Base-by-base conservation (phyloP, 2,113 vertebrate species). In the Bos taurus region DNA sequence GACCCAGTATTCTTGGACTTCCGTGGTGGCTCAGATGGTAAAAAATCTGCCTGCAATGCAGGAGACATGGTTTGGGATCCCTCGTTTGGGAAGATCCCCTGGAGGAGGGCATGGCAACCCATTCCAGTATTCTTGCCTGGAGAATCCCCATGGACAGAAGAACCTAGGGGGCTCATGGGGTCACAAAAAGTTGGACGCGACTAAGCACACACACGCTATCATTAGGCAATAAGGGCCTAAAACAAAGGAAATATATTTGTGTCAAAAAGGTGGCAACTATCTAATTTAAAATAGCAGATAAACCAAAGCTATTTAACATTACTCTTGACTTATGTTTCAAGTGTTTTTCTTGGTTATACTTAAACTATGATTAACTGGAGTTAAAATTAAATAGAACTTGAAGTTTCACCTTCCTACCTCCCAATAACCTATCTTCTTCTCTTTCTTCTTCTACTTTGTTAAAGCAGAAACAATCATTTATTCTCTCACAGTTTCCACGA, bases 161-260 rank as follows among this genome's bases (percentile, higher is more conserved):
- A 64, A n/a, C 62, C 62, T 64, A 8, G 7, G 62, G 62, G 62
- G 62, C 62, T 64, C 15, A 64, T n/a, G 62, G 30, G 62, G 30
- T 64, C 15, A 64, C 30, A 64, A n/a, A 17, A 17, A 54, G 62
- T 64, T 15, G 0, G 62, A 64, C 0, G 0, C 0, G 7, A 64
- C 62, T 64, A 64, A n/a, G 16, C 62, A 64, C 15, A n/a, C 7
- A 3, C 0, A 3, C 2, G 33, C 74, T 87, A 25, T 54, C 48
- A 81, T 25, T 67, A 88, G 30, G 48, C 43, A 92, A 91, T 17
- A 82, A 5, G 46, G 40, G 2, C 40, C 83, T 71, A 40, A 80
- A 88, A 82, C 10, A 88, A 81, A 71, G 64, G 64, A 71, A 71
- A 95, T 56, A 87, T 26, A 64, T 48, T 85, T 80, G 64, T 60